Evolutionary conservation across 2,888 invertebrate species (phyloP).

Genomic region (Pristionchus fissidentatus): DNA sequence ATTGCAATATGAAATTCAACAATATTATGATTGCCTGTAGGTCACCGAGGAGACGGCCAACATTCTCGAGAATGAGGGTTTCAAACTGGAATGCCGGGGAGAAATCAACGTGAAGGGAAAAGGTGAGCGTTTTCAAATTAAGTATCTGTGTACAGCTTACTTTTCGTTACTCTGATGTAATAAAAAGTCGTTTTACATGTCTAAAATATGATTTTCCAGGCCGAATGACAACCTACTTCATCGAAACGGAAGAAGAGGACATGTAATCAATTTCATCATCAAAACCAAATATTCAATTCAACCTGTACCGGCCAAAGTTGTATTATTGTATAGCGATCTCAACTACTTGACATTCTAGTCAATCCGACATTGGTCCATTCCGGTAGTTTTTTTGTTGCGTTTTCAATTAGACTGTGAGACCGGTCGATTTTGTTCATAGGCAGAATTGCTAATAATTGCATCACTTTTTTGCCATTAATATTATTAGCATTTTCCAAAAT

Average conservation of each 20-base stretch:
- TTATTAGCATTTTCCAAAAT: no score
- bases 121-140: conserved; percentile 88
- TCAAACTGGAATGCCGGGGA: conserved; percentile 93
- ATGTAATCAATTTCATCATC: not conserved
- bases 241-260: conserved; percentile 42
- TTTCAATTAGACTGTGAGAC: no score
- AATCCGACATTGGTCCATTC: no score
- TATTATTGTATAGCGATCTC: no score
- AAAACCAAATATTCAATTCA: not conserved
- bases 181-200: no score
- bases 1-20: no score
- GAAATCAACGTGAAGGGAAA: conserved; percentile 96
- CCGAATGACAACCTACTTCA: conserved; percentile 65
- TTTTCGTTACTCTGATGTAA: no score
- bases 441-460: no score
- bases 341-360: no score
- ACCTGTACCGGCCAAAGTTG: conserved; percentile 4
- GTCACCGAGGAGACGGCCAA: conserved; percentile 94
- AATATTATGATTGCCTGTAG: conserved; percentile 80
- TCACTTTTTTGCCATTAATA: no score
- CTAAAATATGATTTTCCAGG: not conserved
- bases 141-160: not conserved
- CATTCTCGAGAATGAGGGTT: conserved; percentile 90
- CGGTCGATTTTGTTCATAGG: no score
- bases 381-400: no score